A percentile compares a stretch with the other conserved stretches of the same genome.
These are phyloP conservation scores for Gnathonemus echidnorhynchus DNA, from an alignment of 2,113 vertebrate genomes.

Conservation along the genomic window DNA sequence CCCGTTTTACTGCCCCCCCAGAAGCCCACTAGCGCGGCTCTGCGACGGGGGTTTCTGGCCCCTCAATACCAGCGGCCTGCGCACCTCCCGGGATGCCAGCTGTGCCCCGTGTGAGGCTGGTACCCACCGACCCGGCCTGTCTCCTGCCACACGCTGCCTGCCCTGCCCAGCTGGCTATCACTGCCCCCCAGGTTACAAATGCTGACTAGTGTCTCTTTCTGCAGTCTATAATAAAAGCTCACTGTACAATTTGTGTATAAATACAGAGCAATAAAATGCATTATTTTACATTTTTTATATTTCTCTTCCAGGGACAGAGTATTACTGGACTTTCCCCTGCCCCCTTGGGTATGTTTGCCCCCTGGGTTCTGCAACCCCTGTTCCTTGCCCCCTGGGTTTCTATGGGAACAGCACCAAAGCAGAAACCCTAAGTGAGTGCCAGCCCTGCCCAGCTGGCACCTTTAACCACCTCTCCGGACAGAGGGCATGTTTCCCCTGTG, in stretches of 20 bases:
- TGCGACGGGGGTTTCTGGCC: slow-evolving; percentile 75
- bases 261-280: not conserved
- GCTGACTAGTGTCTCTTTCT: not conserved
- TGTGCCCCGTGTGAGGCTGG: slow-evolving; percentile 71
- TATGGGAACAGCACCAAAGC: slow-evolving; percentile 57
- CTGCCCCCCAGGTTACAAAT: slow-evolving; percentile 65
- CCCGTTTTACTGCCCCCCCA: slow-evolving; percentile 76
- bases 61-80: slow-evolving; percentile 59
- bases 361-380: slow-evolving; percentile 48
- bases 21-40: slow-evolving; percentile 56
- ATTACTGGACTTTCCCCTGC: slow-evolving; percentile 63
- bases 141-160: slow-evolving; percentile 55
- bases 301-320: slow-evolving; percentile 59
- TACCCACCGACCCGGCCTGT: slow-evolving; percentile 54
- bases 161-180: slow-evolving; percentile 76
- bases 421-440: slow-evolving; percentile 55
- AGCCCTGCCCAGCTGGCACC: slow-evolving; percentile 71
- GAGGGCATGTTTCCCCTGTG: slow-evolving; percentile 77
- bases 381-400: slow-evolving; percentile 72
- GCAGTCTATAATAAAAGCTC: not conserved
- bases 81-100: slow-evolving; percentile 64
- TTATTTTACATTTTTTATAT: not conserved
- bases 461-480: slow-evolving; percentile 75
- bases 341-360: slow-evolving; percentile 73
- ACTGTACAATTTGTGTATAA: not conserved